phyloP scores from a whole-genome alignment of 92 coral and sea anemone species.

The Porites lobata region DNA sequence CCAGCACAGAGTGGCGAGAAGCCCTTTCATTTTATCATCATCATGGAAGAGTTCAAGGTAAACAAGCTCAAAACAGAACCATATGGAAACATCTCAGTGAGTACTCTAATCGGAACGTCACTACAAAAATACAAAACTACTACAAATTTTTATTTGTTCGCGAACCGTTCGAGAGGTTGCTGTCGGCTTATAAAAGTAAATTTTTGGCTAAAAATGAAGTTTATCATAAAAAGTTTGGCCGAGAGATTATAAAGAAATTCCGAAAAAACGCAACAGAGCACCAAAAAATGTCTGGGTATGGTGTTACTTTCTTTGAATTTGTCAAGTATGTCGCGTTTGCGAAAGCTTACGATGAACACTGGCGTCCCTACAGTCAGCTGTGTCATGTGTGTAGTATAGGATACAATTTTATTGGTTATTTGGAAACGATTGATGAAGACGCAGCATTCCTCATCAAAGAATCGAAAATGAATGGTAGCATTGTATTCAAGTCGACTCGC shows the following conservation, averaged over 20 bases:
- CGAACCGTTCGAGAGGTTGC: slow-evolving; percentile 29
- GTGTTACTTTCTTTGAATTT: slow-evolving; percentile 37
- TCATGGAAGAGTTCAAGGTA: slow-evolving; percentile 11
- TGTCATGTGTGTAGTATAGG: slow-evolving; percentile 29
- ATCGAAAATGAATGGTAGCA: not conserved
- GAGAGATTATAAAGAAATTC: slow-evolving; percentile 19
- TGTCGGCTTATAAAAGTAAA: slow-evolving; percentile 35
- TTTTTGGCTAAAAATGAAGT: slow-evolving; percentile 1
- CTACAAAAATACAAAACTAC: not conserved
- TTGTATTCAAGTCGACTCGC: slow-evolving; percentile 15
- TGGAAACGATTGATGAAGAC: slow-evolving; percentile 39
- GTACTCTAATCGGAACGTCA: slow-evolving; percentile 8
- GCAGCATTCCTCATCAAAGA: slow-evolving; percentile 8
- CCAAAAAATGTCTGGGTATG: slow-evolving; percentile 9
- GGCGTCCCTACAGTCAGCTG: slow-evolving; percentile 23
- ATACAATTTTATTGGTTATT: slow-evolving; percentile 40
- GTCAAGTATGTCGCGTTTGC: not conserved
- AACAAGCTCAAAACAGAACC: slow-evolving; percentile 27
- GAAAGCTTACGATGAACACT: slow-evolving; percentile 14
- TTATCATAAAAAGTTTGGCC: slow-evolving; percentile 1
- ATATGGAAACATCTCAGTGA: slow-evolving; percentile 25
- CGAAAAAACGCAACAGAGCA: slow-evolving; percentile 19
- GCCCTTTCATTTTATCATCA: not conserved
- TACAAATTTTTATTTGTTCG: slow-evolving; percentile 37
- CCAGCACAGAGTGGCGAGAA: slow-evolving; percentile 32